These are phyloP conservation scores for Stictonetta naevosa DNA, from an alignment of 2,113 vertebrate genomes.

Conservation along the genomic window DNA sequence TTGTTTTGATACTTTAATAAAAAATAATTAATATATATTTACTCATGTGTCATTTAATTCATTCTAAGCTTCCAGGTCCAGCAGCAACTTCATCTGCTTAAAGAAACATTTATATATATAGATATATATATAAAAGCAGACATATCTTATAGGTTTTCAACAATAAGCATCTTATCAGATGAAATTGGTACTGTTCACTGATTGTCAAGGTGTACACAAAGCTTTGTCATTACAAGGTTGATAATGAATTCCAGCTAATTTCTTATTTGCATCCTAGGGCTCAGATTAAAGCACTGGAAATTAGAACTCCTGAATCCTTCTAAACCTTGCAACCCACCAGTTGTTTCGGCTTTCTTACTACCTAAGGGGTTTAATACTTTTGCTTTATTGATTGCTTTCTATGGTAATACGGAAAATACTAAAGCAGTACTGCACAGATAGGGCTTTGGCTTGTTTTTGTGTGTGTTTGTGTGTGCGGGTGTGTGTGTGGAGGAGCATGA, in stretches of 20 bases:
- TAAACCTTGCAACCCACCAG: background rate
- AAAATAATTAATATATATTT: conserved; percentile 72
- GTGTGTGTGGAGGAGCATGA: background rate
- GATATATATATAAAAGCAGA: background rate
- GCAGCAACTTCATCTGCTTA: background rate
- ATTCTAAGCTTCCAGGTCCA: background rate
- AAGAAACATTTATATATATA: background rate
- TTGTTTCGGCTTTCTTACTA: background rate
- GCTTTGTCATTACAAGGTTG: background rate
- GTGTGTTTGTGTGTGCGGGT: background rate
- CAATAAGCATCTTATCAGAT: background rate
- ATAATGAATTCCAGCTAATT: background rate
- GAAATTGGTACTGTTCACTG: background rate
- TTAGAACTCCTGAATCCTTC: background rate
- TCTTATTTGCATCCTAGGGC: background rate
- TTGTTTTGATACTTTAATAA: conserved; percentile 81
- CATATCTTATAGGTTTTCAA: background rate
- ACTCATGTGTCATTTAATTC: conserved; percentile 49
- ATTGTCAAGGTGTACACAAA: background rate
- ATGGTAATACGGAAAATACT: background rate
- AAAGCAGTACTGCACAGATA: background rate
- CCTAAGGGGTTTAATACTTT: background rate
- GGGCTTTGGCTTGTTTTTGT: background rate
- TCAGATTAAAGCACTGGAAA: background rate
- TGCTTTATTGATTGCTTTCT: background rate